A percentile compares a stretch with the other conserved stretches of the same genome.
Evolutionary conservation across 2,797 vertebrate species (phyloP).

Genomic region (Myoxocephalus aenaeus): DNA sequence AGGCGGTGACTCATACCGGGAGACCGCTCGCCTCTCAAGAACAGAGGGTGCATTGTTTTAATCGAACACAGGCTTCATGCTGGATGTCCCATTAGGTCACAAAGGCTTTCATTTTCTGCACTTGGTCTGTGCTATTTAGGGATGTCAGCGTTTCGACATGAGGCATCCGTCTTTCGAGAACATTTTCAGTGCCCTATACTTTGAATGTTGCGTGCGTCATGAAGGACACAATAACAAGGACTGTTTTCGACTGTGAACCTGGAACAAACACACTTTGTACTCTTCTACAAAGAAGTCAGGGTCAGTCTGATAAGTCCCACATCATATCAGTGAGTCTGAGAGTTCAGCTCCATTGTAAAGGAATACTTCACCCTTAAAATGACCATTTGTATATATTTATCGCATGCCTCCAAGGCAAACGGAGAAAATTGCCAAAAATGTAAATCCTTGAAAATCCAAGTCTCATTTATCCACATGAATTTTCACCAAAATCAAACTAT

Average conservation of each 20-base stretch:
- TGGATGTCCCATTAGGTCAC: slow-evolving; percentile 4
- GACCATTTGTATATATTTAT: not conserved
- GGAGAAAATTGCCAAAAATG: no score
- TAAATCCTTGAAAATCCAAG: no score
- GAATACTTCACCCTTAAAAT: not conserved
- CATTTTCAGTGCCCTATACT: no score
- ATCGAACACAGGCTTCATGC: not conserved
- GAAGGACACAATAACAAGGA: no score
- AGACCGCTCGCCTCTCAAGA: slow-evolving; percentile 9
- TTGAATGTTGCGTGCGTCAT: no score
- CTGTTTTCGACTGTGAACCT: not conserved
- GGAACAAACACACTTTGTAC: not conserved
- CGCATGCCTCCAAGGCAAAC: no score
- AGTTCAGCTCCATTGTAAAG: not conserved
- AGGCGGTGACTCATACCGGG: slow-evolving; percentile 3
- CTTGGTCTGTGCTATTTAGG: not conserved
- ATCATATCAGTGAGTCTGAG: not conserved
- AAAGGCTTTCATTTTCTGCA: slow-evolving; percentile 19
- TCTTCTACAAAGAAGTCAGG: not conserved
- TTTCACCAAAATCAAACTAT: no score
- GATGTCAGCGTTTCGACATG: not conserved
- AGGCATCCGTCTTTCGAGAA: not conserved
- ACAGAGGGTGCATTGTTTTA: slow-evolving; percentile 20
- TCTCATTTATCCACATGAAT: no score
- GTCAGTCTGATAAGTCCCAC: not conserved